Evolutionary conservation across 2,797 vertebrate genomes (phyloP).

Genomic region (Momotus momota): DNA sequence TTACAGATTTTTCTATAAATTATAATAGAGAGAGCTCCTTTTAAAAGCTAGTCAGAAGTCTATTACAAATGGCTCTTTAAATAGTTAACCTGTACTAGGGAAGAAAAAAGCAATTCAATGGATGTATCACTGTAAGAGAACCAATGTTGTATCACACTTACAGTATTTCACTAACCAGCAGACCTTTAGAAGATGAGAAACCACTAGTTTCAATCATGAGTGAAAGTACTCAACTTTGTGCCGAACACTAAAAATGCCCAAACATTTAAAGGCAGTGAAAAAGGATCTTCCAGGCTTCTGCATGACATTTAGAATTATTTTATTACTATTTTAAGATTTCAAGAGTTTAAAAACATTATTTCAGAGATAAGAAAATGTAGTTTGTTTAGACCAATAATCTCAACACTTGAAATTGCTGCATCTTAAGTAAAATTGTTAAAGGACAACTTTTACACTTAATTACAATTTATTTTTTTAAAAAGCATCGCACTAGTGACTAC

Average conservation of each 20-base stretch:
- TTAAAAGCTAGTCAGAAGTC: neutral
- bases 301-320: neutral
- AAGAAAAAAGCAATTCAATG: neutral
- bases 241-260: neutral
- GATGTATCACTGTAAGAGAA: neutral
- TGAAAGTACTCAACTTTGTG: neutral
- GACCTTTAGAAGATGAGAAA: conserved; percentile 1
- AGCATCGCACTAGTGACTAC: neutral
- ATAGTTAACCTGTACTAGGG: neutral
- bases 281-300: neutral
- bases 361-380: neutral
- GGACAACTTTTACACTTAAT: neutral
- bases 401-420: neutral
- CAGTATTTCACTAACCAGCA: neutral
- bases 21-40: neutral
- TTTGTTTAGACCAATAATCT: neutral
- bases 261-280: neutral
- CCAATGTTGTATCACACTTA: neutral
- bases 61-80: neutral
- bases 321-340: neutral
- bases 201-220: neutral
- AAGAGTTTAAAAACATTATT: conserved; percentile 3
- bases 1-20: neutral
- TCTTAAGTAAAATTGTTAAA: neutral
- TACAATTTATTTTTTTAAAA: neutral